Evolutionary conservation across 2,113 vertebrate species (phyloP), one percentile per base, ranked within the genome.

Genomic region (Peromyscus californicus): DNA sequence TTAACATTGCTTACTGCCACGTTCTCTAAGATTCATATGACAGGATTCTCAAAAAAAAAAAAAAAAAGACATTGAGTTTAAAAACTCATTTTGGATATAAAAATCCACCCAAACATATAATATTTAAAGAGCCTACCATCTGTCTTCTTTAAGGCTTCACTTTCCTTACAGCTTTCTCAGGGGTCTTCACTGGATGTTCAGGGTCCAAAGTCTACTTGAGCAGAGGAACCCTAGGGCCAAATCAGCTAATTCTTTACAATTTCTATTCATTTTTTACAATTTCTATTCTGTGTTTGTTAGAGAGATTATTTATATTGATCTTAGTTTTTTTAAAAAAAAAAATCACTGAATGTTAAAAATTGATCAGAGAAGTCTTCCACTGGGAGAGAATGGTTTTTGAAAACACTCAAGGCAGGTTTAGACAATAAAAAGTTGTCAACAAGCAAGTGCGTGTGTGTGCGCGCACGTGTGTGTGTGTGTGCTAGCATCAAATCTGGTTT

Each of bases 241-340:
- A 93, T 97, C 79, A 90, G 96, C 80, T 90, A 91, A 96, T 93
- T 97, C 95, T 94, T 54, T 90, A 90, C 57, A 42, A 42, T 93
- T 85, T 39, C 59, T 85, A 42, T 85, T 85, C 4, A 26, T 42
- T 45, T 82, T 85, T 85, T 61, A 90, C 88, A 42, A 74, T 96
- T 92, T 96, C 93, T 95, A 84, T n/a, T 95, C 84, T 94, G 85
- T 96, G 69, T 97, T 88, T 95, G 84, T 96, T 96, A 94, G 69
- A 96, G 90, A 97, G 97, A 97, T 97, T 97, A 97, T 96, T 98
- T 95, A 96, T 95, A 98, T 97, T 90, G 96, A 98, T 97, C 90
- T 85, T 80, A 89, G 82, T 84, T 39, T 42, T 8, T 29, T n/a
- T 11, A 45, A 97, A 65, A 65, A 29, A 29, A 96, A 65, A 29